Conservation (phyloP, 2,888 invertebrate species). For the Tethea ocularis region DNA sequence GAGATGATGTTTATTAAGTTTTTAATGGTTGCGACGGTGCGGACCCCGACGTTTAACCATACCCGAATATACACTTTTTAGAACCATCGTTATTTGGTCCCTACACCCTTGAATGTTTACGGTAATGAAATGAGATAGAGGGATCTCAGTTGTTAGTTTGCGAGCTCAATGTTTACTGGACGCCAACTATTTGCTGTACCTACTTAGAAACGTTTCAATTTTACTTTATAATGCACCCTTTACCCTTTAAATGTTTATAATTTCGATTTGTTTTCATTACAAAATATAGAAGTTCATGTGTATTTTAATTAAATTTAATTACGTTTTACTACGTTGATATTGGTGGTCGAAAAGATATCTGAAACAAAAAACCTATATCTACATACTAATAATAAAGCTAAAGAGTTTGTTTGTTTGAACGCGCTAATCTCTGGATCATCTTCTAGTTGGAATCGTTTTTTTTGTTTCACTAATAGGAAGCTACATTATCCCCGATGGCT, state of each 20-base stretch:
- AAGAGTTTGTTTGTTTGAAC: too few species aligned
- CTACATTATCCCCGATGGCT: too few species aligned
- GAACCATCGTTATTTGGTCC: constrained; percentile 43
- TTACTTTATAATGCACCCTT: constrained; percentile 57
- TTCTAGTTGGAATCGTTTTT: too few species aligned
- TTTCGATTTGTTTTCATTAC: constrained; percentile 39
- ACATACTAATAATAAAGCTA: too few species aligned
- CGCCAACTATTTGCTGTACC: constrained; percentile 45
- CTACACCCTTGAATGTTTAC: constrained; percentile 16
- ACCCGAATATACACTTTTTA: constrained; percentile 59
- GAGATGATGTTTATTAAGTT: constrained; percentile 88
- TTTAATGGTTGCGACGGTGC: constrained; percentile 84
- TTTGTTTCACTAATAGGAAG: too few species aligned
- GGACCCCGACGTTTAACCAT: constrained; percentile 68
- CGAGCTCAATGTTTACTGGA: constrained; percentile 37
- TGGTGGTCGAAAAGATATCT: too few species aligned
- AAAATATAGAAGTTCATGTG: neutral
- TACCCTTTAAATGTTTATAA: constrained; percentile 39
- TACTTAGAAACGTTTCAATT: constrained; percentile 50
- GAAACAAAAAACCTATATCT: too few species aligned
- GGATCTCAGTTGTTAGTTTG: constrained; percentile 10
- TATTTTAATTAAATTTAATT: neutral
- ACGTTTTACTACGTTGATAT: too few species aligned
- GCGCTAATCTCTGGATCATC: too few species aligned
- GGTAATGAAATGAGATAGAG: constrained; percentile 7